Percentiles rank a stretch among this genome's conserved stretches.
These are phyloP conservation scores for Sciurus niger DNA, from an alignment of 2,113 vertebrate species.

Conservation along the genomic window DNA sequence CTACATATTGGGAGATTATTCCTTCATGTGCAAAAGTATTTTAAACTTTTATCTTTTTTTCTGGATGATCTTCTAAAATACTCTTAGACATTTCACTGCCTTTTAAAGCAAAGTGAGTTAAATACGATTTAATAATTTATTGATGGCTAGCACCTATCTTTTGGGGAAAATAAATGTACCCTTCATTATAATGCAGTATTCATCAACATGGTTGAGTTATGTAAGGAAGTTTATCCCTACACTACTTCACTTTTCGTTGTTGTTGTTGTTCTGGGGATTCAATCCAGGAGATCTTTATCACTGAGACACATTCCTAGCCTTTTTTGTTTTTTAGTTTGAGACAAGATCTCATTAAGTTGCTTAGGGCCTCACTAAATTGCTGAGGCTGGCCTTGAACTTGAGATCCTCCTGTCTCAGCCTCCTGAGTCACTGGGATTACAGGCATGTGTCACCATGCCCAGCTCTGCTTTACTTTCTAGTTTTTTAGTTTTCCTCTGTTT, in stretches of 20 bases:
- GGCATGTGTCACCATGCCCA: too few relatives aligned
- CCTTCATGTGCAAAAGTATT: background rate
- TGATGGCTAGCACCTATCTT: background rate
- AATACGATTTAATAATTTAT: background rate
- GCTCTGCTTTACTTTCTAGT: background rate
- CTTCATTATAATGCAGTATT: background rate
- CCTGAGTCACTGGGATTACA: too few relatives aligned
- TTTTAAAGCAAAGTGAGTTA: slow-evolving; percentile 1
- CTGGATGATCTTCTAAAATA: background rate
- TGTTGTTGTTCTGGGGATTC: too few relatives aligned
- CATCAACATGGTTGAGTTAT: background rate
- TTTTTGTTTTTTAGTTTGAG: too few relatives aligned
- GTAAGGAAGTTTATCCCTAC: background rate
- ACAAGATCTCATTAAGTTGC: too few relatives aligned
- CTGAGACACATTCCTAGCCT: too few relatives aligned
- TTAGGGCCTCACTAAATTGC: background rate
- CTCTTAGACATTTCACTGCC: background rate
- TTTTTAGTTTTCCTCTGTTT: background rate
- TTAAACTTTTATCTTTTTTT: slow-evolving; percentile 3
- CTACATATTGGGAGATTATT: background rate
- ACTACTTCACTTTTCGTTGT: too few relatives aligned
- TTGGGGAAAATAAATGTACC: background rate
- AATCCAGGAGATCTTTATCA: too few relatives aligned
- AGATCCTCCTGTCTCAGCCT: too few relatives aligned
- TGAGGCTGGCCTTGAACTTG: background rate